Evolutionary conservation across 2,797 vertebrate species (phyloP), one percentile per base, ranked within the genome.

Genomic region (Sebastes diploproa): DNA sequence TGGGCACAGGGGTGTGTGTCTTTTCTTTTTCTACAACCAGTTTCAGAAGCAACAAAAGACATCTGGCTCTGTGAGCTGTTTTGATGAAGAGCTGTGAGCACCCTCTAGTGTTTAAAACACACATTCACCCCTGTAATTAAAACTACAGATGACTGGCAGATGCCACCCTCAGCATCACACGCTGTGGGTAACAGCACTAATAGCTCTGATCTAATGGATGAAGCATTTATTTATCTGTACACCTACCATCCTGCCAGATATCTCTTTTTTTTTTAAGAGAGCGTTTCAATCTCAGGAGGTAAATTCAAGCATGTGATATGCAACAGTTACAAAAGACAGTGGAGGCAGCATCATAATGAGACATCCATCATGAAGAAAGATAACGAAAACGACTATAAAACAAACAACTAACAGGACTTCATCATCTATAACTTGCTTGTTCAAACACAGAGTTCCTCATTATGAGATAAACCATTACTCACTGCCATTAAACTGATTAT

Each of bases 101-200:
- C 91, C 91, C 90, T 90, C 93, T 91, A 89, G 89, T 92, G 93
- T 76, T 72, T n/a, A 3, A 30, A 81, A 56, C 32, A 7, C 20
- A 25, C 42, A 10, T 25, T 18, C 5, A n/a, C 29, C 13, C 62
- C 5, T 70, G 63, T 29, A 14, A 34, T 22, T 2, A 50, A 5
- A 18, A n/a, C 58, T 34, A 63, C 76, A 59, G 55, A 74, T 63
- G 84, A 83, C 66, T 72, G 34, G n/a, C 52, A 76, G 68, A 71
- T 25, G 73, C 56, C 60, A 23, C 6, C 68, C 54, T 65, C 34
- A 60, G 61, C 67, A 56, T 65, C 71, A 56, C 82, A 70, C 54
- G 42, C 18, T 11, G 52, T 75, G 27, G 30, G n/a, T 34, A 77
- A 78, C 30, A 62, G 16, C 2, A 59, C 36, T 66, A 80, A 73